These are phyloP conservation scores for Shinisaurus crocodilurus DNA, from an alignment of 2,113 vertebrate species.

Conservation along the genomic window DNA sequence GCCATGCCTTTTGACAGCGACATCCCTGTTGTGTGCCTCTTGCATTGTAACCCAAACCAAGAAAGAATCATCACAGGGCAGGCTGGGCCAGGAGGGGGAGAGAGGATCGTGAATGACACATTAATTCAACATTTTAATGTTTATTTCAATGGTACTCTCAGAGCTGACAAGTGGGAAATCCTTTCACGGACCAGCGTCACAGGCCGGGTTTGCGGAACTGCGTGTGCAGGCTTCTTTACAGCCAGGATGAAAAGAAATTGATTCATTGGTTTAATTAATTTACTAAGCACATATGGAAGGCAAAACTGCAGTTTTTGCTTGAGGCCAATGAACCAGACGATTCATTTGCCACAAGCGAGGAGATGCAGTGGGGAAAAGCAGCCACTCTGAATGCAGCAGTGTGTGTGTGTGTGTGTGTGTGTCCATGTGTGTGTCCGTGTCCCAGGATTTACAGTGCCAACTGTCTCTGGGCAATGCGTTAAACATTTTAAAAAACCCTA, in stretches of 20 bases:
- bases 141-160: not conserved
- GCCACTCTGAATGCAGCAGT: not conserved
- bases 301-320: not conserved
- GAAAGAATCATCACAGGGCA: not conserved
- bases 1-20: not conserved
- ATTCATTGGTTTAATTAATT: constrained; percentile 29
- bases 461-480: not conserved
- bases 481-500: not conserved
- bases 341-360: not conserved
- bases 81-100: not conserved
- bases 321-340: not conserved
- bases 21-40: not conserved
- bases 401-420: not conserved
- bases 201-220: not conserved
- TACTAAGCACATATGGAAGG: constrained; percentile 14
- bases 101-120: not conserved
- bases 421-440: not conserved
- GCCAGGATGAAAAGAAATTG: not conserved
- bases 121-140: not conserved
- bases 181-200: not conserved
- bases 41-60: not conserved
- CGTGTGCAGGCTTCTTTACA: not conserved
- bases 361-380: not conserved
- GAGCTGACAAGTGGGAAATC: not conserved
- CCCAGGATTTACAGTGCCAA: not conserved